phyloP scores from a whole-genome alignment of 2,888 invertebrate genomes.

The Drosophila testacea region DNA sequence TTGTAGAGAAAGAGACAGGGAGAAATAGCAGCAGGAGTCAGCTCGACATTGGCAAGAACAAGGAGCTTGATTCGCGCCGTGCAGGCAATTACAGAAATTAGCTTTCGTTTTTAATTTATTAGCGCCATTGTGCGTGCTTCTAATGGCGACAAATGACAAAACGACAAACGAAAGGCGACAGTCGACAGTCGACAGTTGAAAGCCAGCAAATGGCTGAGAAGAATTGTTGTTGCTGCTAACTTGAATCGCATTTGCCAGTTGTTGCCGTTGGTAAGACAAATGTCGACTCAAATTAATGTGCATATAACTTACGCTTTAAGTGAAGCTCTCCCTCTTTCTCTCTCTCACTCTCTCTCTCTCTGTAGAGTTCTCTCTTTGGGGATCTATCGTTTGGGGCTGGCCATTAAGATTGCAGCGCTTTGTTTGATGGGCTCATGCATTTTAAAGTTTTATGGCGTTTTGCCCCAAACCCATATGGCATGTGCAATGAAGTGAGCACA shows the following conservation, averaged over 20 bases:
- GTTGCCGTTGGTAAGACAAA: constrained; percentile 60
- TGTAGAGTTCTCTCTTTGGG: not conserved
- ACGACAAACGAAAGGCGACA: constrained; percentile 33
- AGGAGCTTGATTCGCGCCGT: constrained; percentile 69
- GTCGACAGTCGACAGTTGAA: constrained; percentile 9
- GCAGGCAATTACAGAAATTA: constrained; percentile 78
- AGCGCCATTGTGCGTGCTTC: constrained; percentile 75
- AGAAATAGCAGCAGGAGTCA: constrained; percentile 22
- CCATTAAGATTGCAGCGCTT: constrained; percentile 69
- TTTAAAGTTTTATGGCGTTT: constrained; percentile 73
- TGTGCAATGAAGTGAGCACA: constrained; percentile 74
- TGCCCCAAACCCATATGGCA: constrained; percentile 42
- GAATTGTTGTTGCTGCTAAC: constrained; percentile 8
- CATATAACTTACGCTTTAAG: constrained; percentile 59
- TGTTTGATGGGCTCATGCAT: constrained; percentile 66
- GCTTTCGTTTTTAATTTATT: constrained; percentile 81
- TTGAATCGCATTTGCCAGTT: constrained; percentile 19
- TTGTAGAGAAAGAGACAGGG: too few species aligned
- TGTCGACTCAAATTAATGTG: constrained; percentile 74
- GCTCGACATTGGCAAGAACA: constrained; percentile 38
- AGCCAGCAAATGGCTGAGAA: constrained; percentile 30
- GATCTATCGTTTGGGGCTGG: constrained; percentile 7
- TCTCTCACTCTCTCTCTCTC: not conserved
- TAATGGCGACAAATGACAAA: constrained; percentile 70
- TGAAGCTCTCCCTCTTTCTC: not conserved